phyloP scores from a whole-genome alignment of 2,797 vertebrate species.

The Hirundo rustica region DNA sequence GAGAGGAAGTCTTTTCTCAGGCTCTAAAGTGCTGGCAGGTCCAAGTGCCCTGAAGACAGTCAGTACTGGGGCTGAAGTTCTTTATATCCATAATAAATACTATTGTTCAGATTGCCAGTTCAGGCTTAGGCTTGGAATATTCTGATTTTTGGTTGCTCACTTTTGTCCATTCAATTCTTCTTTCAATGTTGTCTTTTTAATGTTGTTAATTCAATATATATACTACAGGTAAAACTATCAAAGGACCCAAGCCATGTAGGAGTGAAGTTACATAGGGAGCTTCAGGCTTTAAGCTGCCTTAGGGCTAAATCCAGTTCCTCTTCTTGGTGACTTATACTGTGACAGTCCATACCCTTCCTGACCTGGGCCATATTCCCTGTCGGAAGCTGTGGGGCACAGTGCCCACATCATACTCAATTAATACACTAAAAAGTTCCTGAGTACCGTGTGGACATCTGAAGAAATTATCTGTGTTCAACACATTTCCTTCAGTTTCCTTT shows the following conservation, averaged over 20 bases:
- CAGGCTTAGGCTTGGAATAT: not conserved
- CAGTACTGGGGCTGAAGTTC: not conserved
- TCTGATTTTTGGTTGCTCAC: not conserved
- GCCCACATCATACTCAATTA: not conserved
- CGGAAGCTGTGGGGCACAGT: not conserved
- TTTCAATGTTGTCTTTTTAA: not conserved
- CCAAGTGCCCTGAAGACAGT: not conserved
- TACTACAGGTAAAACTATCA: not conserved
- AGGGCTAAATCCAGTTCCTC: not conserved
- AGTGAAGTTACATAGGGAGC: not conserved
- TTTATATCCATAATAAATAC: not conserved
- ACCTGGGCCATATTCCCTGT: not conserved
- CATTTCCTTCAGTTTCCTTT: constrained; percentile 1
- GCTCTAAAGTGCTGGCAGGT: not conserved
- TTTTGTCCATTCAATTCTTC: not conserved
- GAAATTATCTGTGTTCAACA: not conserved
- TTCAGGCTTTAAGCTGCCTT: not conserved
- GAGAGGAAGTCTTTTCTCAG: not conserved
- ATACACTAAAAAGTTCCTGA: not conserved
- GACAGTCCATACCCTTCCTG: not conserved
- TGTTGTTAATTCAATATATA: not conserved
- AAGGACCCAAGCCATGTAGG: not conserved
- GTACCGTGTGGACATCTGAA: not conserved
- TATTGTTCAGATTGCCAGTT: not conserved
- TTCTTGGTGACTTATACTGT: not conserved